These are phyloP conservation scores for Pristionchus japonicus DNA, from an alignment of 2,888 invertebrate species.

Conservation along the genomic window DNA sequence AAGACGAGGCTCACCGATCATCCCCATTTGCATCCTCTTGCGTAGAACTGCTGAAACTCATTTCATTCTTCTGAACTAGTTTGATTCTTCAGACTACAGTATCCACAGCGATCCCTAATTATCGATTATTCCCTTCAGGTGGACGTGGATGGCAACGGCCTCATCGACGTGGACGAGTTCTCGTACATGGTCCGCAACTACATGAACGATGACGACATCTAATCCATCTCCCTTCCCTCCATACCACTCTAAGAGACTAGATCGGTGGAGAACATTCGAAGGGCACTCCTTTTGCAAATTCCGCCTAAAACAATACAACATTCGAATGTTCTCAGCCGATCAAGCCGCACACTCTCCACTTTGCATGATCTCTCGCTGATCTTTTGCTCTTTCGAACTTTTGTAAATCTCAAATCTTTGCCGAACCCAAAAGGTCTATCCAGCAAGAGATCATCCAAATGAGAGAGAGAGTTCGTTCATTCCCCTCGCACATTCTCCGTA, in stretches of 20 bases:
- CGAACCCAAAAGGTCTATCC: too few relatives aligned
- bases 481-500: not conserved
- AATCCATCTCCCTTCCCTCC: not conserved
- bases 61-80: not conserved
- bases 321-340: not conserved
- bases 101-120: not conserved
- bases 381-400: too few relatives aligned
- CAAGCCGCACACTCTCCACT: not conserved
- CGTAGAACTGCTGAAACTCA: not conserved
- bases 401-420: not conserved
- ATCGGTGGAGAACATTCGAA: not conserved
- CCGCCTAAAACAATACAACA: not conserved
- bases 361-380: not conserved
- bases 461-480: not conserved
- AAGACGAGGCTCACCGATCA: not conserved
- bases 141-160: conserved; percentile 73
- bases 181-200: conserved; percentile 73
- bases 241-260: too few relatives aligned
- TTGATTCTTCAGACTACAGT: not conserved
- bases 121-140: conserved; percentile 51
- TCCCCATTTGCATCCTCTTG: not conserved
- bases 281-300: too few relatives aligned
- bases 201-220: conserved; percentile 72
- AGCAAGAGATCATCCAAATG: not conserved
- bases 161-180: conserved; percentile 74